Conservation (phyloP, 2,888 invertebrate genomes). For the Oligia strigilis region DNA sequence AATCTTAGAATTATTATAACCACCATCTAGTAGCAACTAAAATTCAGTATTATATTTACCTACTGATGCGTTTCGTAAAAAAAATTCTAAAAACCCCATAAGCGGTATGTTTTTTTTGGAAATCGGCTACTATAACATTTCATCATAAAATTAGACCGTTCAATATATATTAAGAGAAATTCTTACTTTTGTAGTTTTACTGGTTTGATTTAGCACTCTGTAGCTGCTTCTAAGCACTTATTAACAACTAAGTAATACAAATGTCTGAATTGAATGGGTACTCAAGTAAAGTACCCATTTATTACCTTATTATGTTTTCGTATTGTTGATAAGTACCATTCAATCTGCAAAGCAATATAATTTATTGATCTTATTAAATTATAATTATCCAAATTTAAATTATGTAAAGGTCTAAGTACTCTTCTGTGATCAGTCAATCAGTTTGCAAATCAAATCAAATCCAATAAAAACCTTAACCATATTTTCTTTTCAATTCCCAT, state of each 20-base stretch:
- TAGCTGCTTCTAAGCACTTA: not conserved
- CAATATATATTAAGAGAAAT: not conserved
- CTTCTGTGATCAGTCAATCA: slow-evolving; percentile 4
- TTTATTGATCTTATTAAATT: not conserved
- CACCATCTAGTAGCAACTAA: too few species aligned
- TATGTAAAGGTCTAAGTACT: not conserved
- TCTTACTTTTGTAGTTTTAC: slow-evolving; percentile 10
- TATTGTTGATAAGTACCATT: not conserved
- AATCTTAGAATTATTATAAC: too few species aligned
- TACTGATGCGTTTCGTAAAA: too few species aligned
- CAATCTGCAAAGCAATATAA: not conserved
- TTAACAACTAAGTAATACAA: not conserved
- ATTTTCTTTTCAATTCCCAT: slow-evolving; percentile 5
- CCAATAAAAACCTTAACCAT: slow-evolving; percentile 2
- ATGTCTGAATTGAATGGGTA: not conserved
- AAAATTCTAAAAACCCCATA: too few species aligned
- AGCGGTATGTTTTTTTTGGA: too few species aligned
- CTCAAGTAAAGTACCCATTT: too few species aligned
- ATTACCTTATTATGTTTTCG: not conserved
- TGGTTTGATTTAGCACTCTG: not conserved
- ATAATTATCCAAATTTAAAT: not conserved
- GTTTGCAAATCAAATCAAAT: not conserved
- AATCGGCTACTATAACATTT: not conserved
- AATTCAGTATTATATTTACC: too few species aligned
- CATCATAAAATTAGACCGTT: not conserved